Evolutionary conservation across 1,140 invertebrate genomes (phyloP), one percentile per base, ranked within the genome.

Genomic region (Zaprionus taronus): DNA sequence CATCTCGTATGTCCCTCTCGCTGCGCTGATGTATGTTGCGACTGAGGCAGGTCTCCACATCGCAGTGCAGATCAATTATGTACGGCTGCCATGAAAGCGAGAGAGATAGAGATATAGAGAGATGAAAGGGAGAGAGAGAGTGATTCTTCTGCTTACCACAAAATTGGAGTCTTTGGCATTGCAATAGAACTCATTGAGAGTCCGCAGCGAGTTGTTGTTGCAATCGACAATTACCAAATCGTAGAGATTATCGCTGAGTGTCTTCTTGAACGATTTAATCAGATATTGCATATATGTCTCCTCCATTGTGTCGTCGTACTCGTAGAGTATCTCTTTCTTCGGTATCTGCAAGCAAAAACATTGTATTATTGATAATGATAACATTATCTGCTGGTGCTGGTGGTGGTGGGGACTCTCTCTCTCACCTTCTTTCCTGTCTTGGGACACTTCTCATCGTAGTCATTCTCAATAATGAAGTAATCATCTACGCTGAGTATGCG

Each of bases 401-500:
- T 11, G 31, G 2, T 34, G 2, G 3, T 3, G 31, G 2, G 9
- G 31, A 34, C 9, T 11, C 9, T 34, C 9, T 34, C 22, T 93
- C 94, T 95, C 7, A 96, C 93, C 92, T 94, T 95, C 86, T 96
- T 97, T 14, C 97, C 97, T 66, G 96, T 97, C 78, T 96, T 95
- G 7, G 95, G 94, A 91, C 98, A 97, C 34, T 91, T 94, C 94
- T 75, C 96, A 95, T 86, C 96, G 95, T 96, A 96, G 93, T 98
- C 98, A 58, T 96, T 95, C 94, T 99, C 98, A 53, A 96, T 95
- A 93, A 99, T 96, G 85, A 99, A 99, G 93, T 99, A 99, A 94
- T 99, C 98, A 93, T 99, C 98, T 49, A 99, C 95, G 75, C 97
- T 98, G 62, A 99, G 94, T 83, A 99, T 98, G 77, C 98, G 94